Percentiles rank a stretch among this genome's conserved stretches.
Evolutionary conservation across 2,113 vertebrate species (phyloP).

Genomic region (Spizaetus ornatus): DNA sequence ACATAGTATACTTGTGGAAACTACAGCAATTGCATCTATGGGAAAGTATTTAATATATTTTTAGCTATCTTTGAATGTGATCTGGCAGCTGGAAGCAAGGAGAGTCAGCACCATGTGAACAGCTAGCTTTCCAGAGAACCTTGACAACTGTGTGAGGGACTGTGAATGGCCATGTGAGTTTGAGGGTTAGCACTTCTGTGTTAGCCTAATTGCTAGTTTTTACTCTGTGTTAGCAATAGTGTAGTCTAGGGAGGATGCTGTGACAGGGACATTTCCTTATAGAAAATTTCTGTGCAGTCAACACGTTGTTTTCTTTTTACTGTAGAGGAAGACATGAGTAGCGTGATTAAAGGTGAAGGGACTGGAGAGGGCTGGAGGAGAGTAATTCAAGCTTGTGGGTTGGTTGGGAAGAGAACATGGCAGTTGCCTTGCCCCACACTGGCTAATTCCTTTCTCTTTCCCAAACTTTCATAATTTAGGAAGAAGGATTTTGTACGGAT

Average conservation of each 20-base stretch:
- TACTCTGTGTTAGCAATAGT: not conserved
- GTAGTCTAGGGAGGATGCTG: not conserved
- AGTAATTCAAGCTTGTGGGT: not conserved
- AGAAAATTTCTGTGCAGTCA: not conserved
- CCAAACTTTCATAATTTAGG: conserved; percentile 65
- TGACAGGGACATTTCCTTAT: not conserved
- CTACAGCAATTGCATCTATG: conserved; percentile 56
- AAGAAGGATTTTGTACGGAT: conserved; percentile 63
- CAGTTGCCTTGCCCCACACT: not conserved
- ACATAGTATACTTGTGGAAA: conserved; percentile 53
- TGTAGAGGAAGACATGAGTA: not conserved
- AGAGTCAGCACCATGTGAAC: conserved; percentile 27
- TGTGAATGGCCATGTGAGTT: not conserved
- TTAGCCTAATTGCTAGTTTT: not conserved
- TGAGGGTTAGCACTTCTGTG: not conserved
- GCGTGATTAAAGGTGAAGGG: not conserved
- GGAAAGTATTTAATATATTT: conserved; percentile 68
- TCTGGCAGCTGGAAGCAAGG: conserved; percentile 49
- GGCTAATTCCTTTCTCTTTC: conserved; percentile 42
- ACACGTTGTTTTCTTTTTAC: not conserved
- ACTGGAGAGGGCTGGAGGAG: not conserved
- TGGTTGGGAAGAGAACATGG: not conserved
- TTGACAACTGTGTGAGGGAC: conserved; percentile 1
- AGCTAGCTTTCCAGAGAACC: conserved; percentile 8
- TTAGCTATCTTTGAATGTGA: conserved; percentile 61